phyloP scores from a whole-genome alignment of 2,888 invertebrate genomes.

The Criorhina ranunculi region DNA sequence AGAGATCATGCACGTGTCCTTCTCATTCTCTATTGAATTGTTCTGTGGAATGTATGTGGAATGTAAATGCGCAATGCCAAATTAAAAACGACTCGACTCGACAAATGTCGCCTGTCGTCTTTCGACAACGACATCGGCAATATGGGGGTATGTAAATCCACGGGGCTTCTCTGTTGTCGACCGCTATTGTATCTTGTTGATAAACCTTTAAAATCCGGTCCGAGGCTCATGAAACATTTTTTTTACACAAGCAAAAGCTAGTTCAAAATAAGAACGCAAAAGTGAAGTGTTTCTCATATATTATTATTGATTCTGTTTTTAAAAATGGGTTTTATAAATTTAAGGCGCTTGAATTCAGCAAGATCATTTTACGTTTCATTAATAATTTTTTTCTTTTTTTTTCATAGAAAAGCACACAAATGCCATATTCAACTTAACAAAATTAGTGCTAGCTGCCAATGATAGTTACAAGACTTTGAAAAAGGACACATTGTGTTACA shows the following conservation, averaged over 20 bases:
- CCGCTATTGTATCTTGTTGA: too few species aligned
- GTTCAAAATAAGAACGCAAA: slow-evolving; percentile 4
- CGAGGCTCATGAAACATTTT: too few species aligned
- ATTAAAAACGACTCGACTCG: too few species aligned
- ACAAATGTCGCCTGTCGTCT: too few species aligned
- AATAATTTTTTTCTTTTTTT: slow-evolving; percentile 37
- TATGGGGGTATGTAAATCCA: too few species aligned
- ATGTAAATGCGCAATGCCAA: too few species aligned
- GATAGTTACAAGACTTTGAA: slow-evolving; percentile 14
- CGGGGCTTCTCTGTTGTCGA: too few species aligned
- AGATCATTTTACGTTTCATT: slow-evolving; percentile 49
- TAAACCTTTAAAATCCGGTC: too few species aligned
- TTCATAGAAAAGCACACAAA: slow-evolving; percentile 48
- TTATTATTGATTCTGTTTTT: slow-evolving; percentile 60
- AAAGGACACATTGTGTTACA: slow-evolving; percentile 20
- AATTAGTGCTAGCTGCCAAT: slow-evolving; percentile 36
- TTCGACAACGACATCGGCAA: too few species aligned
- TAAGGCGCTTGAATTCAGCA: slow-evolving; percentile 67
- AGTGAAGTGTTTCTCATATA: slow-evolving; percentile 48
- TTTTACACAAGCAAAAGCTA: not conserved
- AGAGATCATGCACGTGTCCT: too few species aligned
- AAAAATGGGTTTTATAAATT: slow-evolving; percentile 69
- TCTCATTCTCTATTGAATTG: too few species aligned
- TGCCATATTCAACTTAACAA: slow-evolving; percentile 32
- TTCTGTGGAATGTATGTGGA: too few species aligned